Evolutionary conservation across 1,140 invertebrate species (phyloP), one percentile per base, ranked within the genome.

Genomic region (Drosophila ambigua): DNA sequence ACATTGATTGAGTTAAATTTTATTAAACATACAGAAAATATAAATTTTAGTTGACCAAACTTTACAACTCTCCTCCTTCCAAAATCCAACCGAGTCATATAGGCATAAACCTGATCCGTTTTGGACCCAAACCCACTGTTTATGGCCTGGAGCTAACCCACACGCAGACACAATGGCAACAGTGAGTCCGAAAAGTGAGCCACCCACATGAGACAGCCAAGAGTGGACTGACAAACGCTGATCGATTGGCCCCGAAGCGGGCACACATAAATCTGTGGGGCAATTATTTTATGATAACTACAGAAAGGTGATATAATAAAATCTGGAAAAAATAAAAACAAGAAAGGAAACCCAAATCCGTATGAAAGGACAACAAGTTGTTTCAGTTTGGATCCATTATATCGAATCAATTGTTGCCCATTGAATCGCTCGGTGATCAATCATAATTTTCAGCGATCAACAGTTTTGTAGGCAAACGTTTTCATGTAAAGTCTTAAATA

Each of bases 361-460:
- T 74, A 54, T 65, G 62, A 76, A 87, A 85, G 83, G 81, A 85
- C 81, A 84, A 85, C 81, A 87, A 87, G 82, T 85, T 85, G 61
- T 67, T 75, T 51, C 39, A 46, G 28, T 61, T 55, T 69, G 58
- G 59, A 35, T 43, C 45, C 53, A 52, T 65, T 62, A 48, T 58
- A 53, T 60, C 46, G 58, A 71, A 59, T 77, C 65, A 59, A 73
- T 65, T 80, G 66, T 68, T 77, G 78, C 51, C n/a, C 65, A 2
- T 72, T 84, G 66, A 20, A 2, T 82, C 83, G 67, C 58, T 57
- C 74, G 74, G 82, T 81, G 85, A 91, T 91, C 90, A 91, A 91
- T 91, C 90, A 91, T 91, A 91, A 87, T 91, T 91, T 90, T 90
- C 85, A 91, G 75, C 90, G 85, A 90, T 91, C 90, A 91, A 91